Evolutionary conservation across 2,888 invertebrate genomes (phyloP).

Genomic region (Theretra japonica): DNA sequence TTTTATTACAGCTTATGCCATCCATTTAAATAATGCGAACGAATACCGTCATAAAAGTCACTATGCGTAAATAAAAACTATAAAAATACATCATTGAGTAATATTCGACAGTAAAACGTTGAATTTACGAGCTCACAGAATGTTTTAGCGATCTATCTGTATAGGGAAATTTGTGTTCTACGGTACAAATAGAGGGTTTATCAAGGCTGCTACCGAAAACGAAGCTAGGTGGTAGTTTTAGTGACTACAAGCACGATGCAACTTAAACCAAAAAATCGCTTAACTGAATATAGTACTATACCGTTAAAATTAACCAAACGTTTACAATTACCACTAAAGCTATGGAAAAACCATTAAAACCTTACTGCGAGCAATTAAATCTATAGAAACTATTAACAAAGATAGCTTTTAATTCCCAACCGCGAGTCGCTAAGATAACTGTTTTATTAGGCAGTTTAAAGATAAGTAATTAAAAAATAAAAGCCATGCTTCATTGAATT

Average conservation of each 20-base stretch:
- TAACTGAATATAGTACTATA: not conserved
- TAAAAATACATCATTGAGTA: slow-evolving; percentile 11
- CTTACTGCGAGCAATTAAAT: slow-evolving; percentile 34
- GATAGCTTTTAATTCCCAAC: slow-evolving; percentile 29
- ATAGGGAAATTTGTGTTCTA: not conserved
- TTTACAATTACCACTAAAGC: not conserved
- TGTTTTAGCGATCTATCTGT: not conserved
- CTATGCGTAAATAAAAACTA: slow-evolving; percentile 1
- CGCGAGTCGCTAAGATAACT: not conserved
- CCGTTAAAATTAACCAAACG: not conserved
- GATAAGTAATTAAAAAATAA: no score
- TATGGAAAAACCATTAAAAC: slow-evolving; percentile 29
- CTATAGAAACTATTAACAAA: slow-evolving; percentile 32
- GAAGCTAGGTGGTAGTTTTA: no score
- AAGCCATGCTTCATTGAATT: no score
- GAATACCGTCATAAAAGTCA: not conserved
- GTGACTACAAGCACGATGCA: no score
- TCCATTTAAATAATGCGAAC: slow-evolving; percentile 2
- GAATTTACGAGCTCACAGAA: slow-evolving; percentile 30
- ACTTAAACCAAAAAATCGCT: no score
- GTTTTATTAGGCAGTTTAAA: not conserved
- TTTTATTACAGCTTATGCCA: not conserved
- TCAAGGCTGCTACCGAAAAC: no score
- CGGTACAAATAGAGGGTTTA: not conserved
- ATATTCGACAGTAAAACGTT: slow-evolving; percentile 4